Base-by-base conservation (phyloP, 2,797 vertebrate species). In the Nannoperca obscura region DNA sequence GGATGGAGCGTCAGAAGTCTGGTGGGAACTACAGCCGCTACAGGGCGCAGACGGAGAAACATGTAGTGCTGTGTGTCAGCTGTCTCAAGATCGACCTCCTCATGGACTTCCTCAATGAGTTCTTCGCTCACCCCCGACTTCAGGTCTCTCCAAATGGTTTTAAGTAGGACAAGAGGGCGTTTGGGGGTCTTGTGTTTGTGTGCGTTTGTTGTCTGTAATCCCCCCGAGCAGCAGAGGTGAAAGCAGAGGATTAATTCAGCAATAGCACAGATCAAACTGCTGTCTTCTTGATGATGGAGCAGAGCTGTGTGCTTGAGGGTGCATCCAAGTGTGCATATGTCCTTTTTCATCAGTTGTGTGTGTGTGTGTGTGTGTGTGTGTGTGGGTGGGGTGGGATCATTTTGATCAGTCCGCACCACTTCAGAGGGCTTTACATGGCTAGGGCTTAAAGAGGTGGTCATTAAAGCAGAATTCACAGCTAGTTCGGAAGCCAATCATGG, bases 71-170 rank as follows among this genome's bases (percentile, higher is more conserved):
- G 75, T 96, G 96, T 64, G 96, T 96, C 91, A 96, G 96, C 90
- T 96, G 94, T 44, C 94, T 96, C 74, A 96, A 96, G 91, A 96
- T 96, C 46, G 96, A 96, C 89, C 94, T 96, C 64, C 96, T 96
- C 89, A 96, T 96, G 95, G 96, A 96, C 91, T 96, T 96, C 90
- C 95, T 96, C 84, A 96, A 96, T 5, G 96, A 96, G 91, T 96
- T 96, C 93, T 96, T 96, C 8, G 95, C 96, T 59, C 95, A 96
- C 64, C 96, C 96, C 20, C 91, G 95, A 75, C 93, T 96, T 4
- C 96, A 96, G 95, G 96, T 96, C 40, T 71, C 49, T 73, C 17
- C 50, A 66, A 83, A 65, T 64, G 69, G 54, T 53, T 83, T 83
- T 71, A 76, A 81, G 71, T 77, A 54, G 74, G 50, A 68, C 67